Evolutionary conservation across 2,797 vertebrate genomes (phyloP).

Genomic region (Heteromormyrus szaboi): DNA sequence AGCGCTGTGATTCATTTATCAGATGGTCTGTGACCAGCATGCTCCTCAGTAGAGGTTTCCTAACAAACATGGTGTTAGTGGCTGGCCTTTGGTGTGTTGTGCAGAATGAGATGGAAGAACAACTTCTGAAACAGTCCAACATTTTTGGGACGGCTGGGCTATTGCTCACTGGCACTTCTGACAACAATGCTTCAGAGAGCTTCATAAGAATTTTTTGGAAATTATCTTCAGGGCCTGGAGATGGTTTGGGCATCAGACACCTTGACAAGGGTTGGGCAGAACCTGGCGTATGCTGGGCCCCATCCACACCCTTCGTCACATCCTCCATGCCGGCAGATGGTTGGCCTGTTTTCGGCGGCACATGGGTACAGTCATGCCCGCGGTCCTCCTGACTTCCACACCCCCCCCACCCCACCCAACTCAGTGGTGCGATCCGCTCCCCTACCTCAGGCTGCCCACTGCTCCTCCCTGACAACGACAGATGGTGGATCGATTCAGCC

Average conservation of each 20-base stretch:
- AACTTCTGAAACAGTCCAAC: not conserved
- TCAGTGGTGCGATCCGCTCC: not conserved
- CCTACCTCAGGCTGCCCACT: not conserved
- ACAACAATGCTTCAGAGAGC: not conserved
- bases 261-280: not conserved
- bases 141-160: not conserved
- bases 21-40: not conserved
- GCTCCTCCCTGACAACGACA: not conserved
- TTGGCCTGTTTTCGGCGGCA: not conserved
- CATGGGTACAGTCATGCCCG: not conserved
- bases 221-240: not conserved
- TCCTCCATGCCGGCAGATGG: not conserved
- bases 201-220: not conserved
- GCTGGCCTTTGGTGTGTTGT: not conserved
- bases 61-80: not conserved
- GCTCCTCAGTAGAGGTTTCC: not conserved
- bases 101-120: not conserved
- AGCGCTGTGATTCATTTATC: not conserved
- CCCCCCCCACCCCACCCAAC: not conserved
- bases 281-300: not conserved
- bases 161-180: not conserved
- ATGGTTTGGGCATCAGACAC: not conserved
- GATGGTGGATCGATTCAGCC: not conserved
- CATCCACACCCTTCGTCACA: not conserved
- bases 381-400: not conserved